Base-by-base conservation (phyloP, 1,140 invertebrate species). In the Venturia canescens region DNA sequence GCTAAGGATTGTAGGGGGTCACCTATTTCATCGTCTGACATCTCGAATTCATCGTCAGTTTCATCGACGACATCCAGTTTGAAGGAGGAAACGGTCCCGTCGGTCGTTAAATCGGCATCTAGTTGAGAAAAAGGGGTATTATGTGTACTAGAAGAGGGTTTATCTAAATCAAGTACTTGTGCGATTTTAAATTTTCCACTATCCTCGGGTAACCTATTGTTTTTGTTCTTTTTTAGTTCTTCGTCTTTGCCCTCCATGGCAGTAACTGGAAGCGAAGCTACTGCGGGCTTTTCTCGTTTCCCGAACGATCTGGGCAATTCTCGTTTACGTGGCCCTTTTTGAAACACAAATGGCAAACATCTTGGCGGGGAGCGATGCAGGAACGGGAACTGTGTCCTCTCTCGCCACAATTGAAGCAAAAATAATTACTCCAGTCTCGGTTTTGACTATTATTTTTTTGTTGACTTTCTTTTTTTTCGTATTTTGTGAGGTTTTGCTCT, bases 211-310 rank as follows among this genome's bases (percentile, higher is more conserved):
- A 34, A 34, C 7, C 7, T 34, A 3, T 7, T 7, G 7, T 34
- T 3, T 3, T 3, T 34, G 3, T 34, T 34, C 31, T 3, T 7
- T 34, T 21, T 69, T 9, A 21, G 13, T 70, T 70, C 48, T 2
- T 50, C 48, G 1, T 50, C 48, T 13, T 16, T 11, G 48, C 48
- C 48, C 48, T 50, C 15, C 11, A 13, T 50, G 48, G 48, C 48
- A 16, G 48, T 50, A 50, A 11, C 18, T 13, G 4, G 3, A 50
- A 18, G 48, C 48, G 48, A 3, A 18, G 18, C 18, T 50, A 50
- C 48, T 50, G 48, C 11, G 13, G 48, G 48, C 48, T 13, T 50
- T 50, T 50, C 48, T 18, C 80, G 80, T 81, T 81, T 81, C 74
- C 67, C 48, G 11, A 18, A 11, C 48, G 48, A 3, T 13, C 48